These are phyloP conservation scores for Gonioctena quinquepunctata DNA, from an alignment of 1,140 invertebrate genomes.

Conservation along the genomic window DNA sequence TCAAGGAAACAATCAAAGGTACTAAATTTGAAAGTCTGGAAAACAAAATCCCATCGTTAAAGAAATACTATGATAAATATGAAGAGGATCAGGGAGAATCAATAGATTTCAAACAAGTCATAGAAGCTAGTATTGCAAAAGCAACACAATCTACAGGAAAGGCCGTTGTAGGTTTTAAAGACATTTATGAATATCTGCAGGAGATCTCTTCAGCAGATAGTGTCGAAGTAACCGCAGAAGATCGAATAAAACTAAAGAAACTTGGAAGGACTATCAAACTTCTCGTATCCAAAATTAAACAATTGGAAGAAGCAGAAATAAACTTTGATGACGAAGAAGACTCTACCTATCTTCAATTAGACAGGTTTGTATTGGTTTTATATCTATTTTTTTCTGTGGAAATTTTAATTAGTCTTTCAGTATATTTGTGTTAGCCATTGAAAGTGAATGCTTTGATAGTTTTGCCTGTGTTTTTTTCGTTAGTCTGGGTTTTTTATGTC, in stretches of 20 bases:
- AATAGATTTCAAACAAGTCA: neutral
- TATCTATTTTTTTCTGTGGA: too few species aligned
- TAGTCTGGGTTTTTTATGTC: too few species aligned
- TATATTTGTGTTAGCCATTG: too few species aligned
- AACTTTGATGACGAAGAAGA: slow-evolving; percentile 59
- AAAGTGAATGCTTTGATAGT: too few species aligned
- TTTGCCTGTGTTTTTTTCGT: too few species aligned
- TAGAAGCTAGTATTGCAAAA: slow-evolving; percentile 14
- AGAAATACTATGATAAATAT: slow-evolving; percentile 29
- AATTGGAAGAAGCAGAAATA: slow-evolving; percentile 56
- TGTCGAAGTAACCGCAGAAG: slow-evolving; percentile 31
- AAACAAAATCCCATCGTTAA: slow-evolving; percentile 23
- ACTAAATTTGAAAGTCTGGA: slow-evolving; percentile 20
- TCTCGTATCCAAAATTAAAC: slow-evolving; percentile 57
- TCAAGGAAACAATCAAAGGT: slow-evolving; percentile 14
- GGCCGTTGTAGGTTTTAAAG: slow-evolving; percentile 36
- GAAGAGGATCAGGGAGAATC: slow-evolving; percentile 6
- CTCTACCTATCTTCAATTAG: slow-evolving; percentile 61
- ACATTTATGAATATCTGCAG: slow-evolving; percentile 34
- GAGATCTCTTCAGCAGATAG: slow-evolving; percentile 14
- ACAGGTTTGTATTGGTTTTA: slow-evolving; percentile 54
- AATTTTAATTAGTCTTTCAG: too few species aligned
- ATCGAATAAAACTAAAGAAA: slow-evolving; percentile 45
- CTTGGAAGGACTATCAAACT: slow-evolving; percentile 55
- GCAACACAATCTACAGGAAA: slow-evolving; percentile 20